These are phyloP conservation scores for Pluvialis apricaria DNA, from an alignment of 2,113 vertebrate species.

Conservation along the genomic window DNA sequence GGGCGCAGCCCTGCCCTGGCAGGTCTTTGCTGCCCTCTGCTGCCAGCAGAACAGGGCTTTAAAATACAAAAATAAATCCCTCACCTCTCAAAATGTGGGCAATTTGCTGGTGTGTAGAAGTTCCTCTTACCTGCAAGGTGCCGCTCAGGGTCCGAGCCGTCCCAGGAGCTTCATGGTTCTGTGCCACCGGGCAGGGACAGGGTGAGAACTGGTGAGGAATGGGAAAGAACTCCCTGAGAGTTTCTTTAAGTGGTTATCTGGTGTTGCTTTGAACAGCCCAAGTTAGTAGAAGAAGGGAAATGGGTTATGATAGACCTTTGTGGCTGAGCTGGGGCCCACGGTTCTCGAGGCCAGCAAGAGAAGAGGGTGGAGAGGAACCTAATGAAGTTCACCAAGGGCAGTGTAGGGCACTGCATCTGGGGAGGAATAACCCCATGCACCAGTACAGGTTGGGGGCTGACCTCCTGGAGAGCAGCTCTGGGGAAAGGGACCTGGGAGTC, in stretches of 20 bases:
- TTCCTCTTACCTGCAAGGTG: fast-evolving
- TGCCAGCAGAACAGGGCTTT: neutral
- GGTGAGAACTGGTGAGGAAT: neutral
- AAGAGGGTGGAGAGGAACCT: no score
- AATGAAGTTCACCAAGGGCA: no score
- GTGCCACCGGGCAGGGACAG: fast-evolving
- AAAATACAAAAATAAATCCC: neutral
- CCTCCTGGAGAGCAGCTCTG: no score
- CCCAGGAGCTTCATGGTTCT: neutral
- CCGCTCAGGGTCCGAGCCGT: neutral
- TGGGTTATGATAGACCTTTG: no score
- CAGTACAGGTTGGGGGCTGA: no score
- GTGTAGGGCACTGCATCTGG: no score
- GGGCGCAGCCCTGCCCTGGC: neutral
- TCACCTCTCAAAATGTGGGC: fast-evolving
- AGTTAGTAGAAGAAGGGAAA: neutral
- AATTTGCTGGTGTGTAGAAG: fast-evolving
- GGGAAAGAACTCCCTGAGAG: neutral
- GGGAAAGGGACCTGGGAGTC: no score
- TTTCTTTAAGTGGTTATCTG: neutral
- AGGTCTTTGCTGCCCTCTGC: conserved; percentile 39
- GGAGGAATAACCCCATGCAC: no score
- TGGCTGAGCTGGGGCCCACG: neutral
- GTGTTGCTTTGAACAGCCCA: no score
- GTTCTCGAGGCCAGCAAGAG: neutral